Conservation (phyloP, 2,113 vertebrate genomes). For the Axis porcinus region DNA sequence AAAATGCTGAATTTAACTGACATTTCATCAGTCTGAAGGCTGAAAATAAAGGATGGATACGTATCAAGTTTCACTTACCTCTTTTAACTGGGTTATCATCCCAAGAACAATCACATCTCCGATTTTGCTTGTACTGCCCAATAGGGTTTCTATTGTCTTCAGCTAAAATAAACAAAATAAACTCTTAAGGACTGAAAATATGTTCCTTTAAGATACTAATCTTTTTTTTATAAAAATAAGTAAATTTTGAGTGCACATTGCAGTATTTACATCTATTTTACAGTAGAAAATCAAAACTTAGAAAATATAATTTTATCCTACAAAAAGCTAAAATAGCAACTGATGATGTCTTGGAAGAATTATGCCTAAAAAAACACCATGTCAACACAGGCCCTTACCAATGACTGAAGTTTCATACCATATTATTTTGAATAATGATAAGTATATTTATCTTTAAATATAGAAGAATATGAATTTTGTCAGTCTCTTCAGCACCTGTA, state of each 20-base stretch:
- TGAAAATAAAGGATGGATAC: background rate
- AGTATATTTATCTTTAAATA: background rate
- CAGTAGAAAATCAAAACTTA: constrained; percentile 24
- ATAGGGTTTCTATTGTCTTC: constrained; percentile 91
- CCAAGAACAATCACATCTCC: constrained; percentile 96
- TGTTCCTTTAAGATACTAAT: background rate
- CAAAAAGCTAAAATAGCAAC: background rate
- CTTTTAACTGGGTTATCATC: constrained; percentile 97
- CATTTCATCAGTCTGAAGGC: background rate
- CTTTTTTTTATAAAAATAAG: background rate
- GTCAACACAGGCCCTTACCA: background rate
- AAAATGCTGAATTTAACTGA: background rate
- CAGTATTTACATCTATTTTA: background rate
- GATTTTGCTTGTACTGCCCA: constrained; percentile 90
- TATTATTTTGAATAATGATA: constrained; percentile 1
- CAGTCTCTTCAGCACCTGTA: background rate
- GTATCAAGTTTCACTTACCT: constrained; percentile 82
- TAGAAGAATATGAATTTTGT: background rate
- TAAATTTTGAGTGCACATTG: background rate
- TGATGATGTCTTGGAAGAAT: background rate
- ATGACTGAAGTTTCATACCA: background rate
- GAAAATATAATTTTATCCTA: constrained; percentile 15
- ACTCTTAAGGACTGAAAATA: background rate
- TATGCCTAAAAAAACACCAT: background rate
- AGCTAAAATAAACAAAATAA: constrained; percentile 83